Percentiles rank a stretch among this genome's conserved stretches.
These are phyloP conservation scores for Macaria notata DNA, from an alignment of 2,888 invertebrate genomes.

Conservation along the genomic window DNA sequence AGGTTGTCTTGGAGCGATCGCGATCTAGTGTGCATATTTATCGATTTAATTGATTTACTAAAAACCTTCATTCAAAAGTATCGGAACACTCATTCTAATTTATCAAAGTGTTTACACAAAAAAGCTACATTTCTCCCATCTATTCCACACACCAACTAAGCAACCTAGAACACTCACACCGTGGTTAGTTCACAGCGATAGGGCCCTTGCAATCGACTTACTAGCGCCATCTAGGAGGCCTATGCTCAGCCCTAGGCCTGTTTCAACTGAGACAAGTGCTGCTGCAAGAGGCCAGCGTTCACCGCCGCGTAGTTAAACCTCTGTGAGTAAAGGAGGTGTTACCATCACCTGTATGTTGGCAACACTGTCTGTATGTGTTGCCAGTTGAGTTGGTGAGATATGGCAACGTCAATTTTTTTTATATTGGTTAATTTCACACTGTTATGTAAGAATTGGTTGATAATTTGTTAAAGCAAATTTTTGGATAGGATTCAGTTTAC, in stretches of 20 bases:
- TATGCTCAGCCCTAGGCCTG: slow-evolving; percentile 67
- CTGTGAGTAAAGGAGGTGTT: slow-evolving; percentile 72
- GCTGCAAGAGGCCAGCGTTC: slow-evolving; percentile 79
- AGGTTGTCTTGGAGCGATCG: no score
- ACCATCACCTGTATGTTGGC: slow-evolving; percentile 71
- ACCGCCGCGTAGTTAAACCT: slow-evolving; percentile 82
- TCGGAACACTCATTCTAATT: no score
- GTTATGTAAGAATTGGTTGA: no score
- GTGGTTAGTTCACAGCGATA: slow-evolving; percentile 46
- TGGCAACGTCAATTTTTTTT: slow-evolving; percentile 11
- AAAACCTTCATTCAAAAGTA: no score
- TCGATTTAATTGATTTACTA: no score
- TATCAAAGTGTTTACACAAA: no score
- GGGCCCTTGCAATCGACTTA: slow-evolving; percentile 69
- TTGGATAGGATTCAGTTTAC: no score
- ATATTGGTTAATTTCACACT: no score
- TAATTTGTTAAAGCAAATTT: no score
- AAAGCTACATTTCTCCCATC: no score
- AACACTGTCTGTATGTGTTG: slow-evolving; percentile 39
- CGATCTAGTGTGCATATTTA: no score
- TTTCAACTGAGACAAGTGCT: slow-evolving; percentile 76
- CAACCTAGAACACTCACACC: slow-evolving; percentile 23
- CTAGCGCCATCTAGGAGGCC: slow-evolving; percentile 50
- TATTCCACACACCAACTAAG: slow-evolving; percentile 26
- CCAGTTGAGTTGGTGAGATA: slow-evolving; percentile 4